Evolutionary conservation across 2,797 vertebrate species (phyloP).

Genomic region (Alauda arvensis): DNA sequence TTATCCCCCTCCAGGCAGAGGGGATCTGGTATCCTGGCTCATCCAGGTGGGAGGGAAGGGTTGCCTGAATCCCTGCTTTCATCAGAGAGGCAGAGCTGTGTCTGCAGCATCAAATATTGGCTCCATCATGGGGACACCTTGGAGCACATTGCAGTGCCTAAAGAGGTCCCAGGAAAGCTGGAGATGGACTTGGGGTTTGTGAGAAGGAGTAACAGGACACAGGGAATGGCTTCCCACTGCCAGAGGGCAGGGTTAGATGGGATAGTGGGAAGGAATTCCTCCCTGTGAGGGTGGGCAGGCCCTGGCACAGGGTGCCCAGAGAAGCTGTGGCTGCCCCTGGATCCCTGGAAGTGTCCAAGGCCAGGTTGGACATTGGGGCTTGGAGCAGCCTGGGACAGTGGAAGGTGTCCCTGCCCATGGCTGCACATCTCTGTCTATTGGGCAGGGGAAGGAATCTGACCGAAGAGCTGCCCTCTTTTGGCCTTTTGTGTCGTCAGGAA

Average conservation of each 20-base stretch:
- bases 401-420: background rate
- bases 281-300: fast-evolving
- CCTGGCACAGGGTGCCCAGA: background rate
- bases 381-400: fast-evolving
- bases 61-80: background rate
- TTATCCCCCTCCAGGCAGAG: background rate
- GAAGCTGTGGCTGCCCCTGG: background rate
- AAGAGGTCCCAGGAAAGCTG: background rate
- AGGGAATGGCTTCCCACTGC: background rate
- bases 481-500: background rate
- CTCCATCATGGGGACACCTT: fast-evolving
- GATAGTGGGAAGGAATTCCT: fast-evolving
- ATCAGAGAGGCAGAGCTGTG: background rate
- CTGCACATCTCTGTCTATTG: background rate
- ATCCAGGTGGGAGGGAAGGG: background rate
- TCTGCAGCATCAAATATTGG: background rate
- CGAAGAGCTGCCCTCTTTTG: slow-evolving; percentile 5
- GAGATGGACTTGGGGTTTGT: background rate
- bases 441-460: background rate
- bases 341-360: background rate
- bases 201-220: background rate
- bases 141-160: background rate
- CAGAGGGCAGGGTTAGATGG: fast-evolving
- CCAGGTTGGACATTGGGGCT: background rate
- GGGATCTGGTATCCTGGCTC: background rate